A percentile compares a stretch with the other conserved stretches of the same genome.
Conservation (phyloP, 2,888 invertebrate species). For the Cephus pulcher region DNA sequence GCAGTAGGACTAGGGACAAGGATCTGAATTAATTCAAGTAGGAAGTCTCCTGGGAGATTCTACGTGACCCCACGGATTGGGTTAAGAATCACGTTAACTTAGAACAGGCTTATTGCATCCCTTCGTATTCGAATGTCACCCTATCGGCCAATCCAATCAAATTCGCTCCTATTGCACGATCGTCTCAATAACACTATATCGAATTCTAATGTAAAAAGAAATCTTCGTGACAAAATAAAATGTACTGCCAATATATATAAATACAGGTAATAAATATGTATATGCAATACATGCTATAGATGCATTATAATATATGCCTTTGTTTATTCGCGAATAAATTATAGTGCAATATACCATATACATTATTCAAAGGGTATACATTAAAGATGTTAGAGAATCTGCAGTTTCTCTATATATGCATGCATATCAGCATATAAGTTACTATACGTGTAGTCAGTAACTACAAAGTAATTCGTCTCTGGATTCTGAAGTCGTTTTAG, state of each 20-base stretch:
- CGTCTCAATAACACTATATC: neutral
- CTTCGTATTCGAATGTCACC: neutral
- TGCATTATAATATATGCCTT: neutral
- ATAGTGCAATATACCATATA: neutral
- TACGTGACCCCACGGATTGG: constrained; percentile 21
- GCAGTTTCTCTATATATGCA: neutral
- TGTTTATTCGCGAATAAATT: neutral
- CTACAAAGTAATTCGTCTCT: no score
- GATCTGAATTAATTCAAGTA: constrained; percentile 22
- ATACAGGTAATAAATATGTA: neutral
- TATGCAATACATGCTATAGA: neutral
- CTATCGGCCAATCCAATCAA: neutral
- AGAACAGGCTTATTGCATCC: neutral
- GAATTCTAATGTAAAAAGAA: neutral
- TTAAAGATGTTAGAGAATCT: neutral
- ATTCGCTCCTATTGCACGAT: neutral
- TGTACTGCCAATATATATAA: neutral
- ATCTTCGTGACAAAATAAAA: neutral
- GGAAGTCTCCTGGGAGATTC: constrained; percentile 15
- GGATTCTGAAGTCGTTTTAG: no score
- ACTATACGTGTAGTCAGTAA: neutral
- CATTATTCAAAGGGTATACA: neutral
- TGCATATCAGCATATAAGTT: neutral
- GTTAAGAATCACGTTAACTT: constrained; percentile 20
- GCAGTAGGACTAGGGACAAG: neutral